These are phyloP conservation scores for Clivina fossor DNA, from an alignment of 2,888 invertebrate species.

Conservation along the genomic window DNA sequence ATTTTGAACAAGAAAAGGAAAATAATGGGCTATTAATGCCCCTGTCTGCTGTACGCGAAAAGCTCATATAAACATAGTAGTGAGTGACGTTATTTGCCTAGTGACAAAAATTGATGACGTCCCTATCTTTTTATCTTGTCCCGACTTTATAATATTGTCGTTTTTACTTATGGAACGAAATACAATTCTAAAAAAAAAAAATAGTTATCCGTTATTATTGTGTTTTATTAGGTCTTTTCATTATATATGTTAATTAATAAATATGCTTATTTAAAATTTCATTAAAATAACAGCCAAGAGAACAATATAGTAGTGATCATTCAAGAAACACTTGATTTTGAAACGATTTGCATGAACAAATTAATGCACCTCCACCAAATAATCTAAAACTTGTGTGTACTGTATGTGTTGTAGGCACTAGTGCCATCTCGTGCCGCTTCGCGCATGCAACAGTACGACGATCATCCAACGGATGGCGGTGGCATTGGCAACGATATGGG, in stretches of 20 bases:
- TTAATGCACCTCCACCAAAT: background rate
- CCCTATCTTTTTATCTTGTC: no score
- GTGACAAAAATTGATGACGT: no score
- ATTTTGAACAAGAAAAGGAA: no score
- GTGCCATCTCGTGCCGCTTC: slow-evolving; percentile 51
- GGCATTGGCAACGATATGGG: slow-evolving; percentile 50
- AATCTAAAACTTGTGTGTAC: slow-evolving; percentile 9
- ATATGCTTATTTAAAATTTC: background rate
- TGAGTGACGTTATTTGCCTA: no score
- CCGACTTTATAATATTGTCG: no score
- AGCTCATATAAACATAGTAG: no score
- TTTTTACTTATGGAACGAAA: background rate
- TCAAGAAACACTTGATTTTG: background rate
- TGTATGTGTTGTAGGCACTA: slow-evolving; percentile 49
- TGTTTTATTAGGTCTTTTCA: background rate
- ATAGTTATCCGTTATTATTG: no score
- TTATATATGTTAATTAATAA: background rate
- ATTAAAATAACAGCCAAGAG: background rate
- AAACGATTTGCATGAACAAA: background rate
- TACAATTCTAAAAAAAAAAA: no score
- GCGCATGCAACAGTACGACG: slow-evolving; percentile 51
- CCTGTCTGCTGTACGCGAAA: no score
- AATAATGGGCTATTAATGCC: no score
- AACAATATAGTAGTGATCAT: no score
- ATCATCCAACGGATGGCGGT: slow-evolving; percentile 42